Conservation (phyloP, 2,797 vertebrate genomes). For the Lophius americanus region DNA sequence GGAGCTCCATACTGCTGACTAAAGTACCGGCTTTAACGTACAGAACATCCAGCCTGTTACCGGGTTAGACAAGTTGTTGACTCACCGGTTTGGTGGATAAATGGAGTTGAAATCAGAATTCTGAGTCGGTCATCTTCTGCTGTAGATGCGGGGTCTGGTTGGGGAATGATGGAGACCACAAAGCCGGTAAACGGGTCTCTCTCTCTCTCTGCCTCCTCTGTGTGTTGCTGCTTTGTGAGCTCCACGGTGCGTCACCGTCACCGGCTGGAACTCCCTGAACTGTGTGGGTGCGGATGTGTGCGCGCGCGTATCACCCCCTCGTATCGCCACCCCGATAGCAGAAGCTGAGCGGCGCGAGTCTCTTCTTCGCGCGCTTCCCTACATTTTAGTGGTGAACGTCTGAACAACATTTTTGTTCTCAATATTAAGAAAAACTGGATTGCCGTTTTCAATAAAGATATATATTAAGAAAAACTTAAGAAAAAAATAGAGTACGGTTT, state of each 20-base stretch:
- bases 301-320: conserved; percentile 1
- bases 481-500: too few relatives aligned
- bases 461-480: too few relatives aligned
- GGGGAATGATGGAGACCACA: conserved; percentile 56
- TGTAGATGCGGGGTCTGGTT: neutral
- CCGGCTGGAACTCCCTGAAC: conserved; percentile 60
- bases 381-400: too few relatives aligned
- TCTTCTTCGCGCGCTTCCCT: too few relatives aligned
- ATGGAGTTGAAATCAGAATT: conserved; percentile 57
- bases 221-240: conserved; percentile 50
- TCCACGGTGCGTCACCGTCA: conserved; percentile 74
- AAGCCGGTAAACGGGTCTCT: conserved; percentile 64
- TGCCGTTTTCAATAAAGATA: too few relatives aligned
- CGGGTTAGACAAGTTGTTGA: conserved; percentile 9
- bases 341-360: too few relatives aligned
- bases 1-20: conserved; percentile 27
- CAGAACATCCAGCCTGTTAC: conserved; percentile 1
- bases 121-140: conserved; percentile 53
- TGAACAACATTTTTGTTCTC: too few relatives aligned
- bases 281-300: conserved; percentile 7
- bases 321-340: too few relatives aligned
- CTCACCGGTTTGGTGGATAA: conserved; percentile 78
- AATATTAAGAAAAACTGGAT: too few relatives aligned
- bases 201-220: conserved; percentile 20
- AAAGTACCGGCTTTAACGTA: conserved; percentile 47